Base-by-base conservation (phyloP, 2,888 invertebrate species). In the Leptura quadrifasciata region DNA sequence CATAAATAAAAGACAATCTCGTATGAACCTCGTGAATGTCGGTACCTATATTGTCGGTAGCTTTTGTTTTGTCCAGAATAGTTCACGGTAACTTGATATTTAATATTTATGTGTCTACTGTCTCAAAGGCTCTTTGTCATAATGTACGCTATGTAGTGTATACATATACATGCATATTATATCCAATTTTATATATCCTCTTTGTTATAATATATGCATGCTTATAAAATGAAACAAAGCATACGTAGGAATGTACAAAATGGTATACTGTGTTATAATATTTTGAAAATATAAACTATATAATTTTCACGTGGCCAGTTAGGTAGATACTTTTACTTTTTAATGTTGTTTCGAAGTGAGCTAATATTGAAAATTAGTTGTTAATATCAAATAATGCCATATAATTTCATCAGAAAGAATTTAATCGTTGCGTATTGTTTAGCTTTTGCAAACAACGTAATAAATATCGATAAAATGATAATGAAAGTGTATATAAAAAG, bases 101-200 rank as follows among this genome's bases (percentile, higher is more conserved):
- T 70, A 68, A 74, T 74, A 76, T 76, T 76, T 76, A 76, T 76
- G 76, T 73, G 76, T 76, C 76, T 73, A 76, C 73, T 61, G 76
- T 74, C 75, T 75, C 65, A 47, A 74, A 64, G 64, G 58, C n/a
- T 60, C 73, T 73, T 73, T 67, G 73, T 73, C 73, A 70, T 70
- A 60, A 60, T 15, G 60, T 70, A 60, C 24, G 47, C 27, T 47
- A 60, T 39, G 47, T 70, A 70, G 21, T 57, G 35, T 15, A 58
- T 70, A 70, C 60, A 60, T 15, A 58, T 70, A 70, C 60, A 60
- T 39, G 52, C 58, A 70, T 70, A 47, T 27, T 20, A 24, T 24
- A 60, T 39, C 18, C 60, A 31, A 39, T 27, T 31, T 31, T 69
- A 35, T 57, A 57, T 39, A 39, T 69, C 20, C 18, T 21, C 69